A percentile compares a stretch with the other conserved stretches of the same genome.
Evolutionary conservation across 2,888 invertebrate species (phyloP).

Genomic region (Patella caerulea): DNA sequence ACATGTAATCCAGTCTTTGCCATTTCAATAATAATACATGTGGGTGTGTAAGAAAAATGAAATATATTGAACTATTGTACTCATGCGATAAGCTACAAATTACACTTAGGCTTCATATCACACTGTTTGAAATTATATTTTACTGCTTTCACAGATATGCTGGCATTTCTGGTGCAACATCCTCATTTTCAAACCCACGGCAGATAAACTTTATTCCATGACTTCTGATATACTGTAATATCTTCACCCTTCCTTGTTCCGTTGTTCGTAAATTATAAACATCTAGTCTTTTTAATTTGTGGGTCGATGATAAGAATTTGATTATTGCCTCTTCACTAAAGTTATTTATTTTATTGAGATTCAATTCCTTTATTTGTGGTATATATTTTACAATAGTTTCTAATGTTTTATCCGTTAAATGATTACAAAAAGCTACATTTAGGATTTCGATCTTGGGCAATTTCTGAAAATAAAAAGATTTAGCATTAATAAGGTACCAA

Average conservation of each 20-base stretch:
- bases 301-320: constrained; percentile 47
- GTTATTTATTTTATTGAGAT: constrained; percentile 48
- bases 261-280: constrained; percentile 55
- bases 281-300: constrained; percentile 52
- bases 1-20: no score
- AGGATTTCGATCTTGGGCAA: constrained; percentile 53
- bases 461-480: constrained; percentile 51
- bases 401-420: constrained; percentile 58
- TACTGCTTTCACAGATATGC: neutral
- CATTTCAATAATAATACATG: no score
- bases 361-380: constrained; percentile 49
- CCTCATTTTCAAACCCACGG: constrained; percentile 44
- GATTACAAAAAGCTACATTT: constrained; percentile 58
- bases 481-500: no score
- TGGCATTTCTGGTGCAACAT: constrained; percentile 41
- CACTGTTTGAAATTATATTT: no score
- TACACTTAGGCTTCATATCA: no score
- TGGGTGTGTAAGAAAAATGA: no score
- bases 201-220: constrained; percentile 48
- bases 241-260: constrained; percentile 36
- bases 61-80: no score
- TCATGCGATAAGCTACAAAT: no score
- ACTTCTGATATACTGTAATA: constrained; percentile 45
- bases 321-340: constrained; percentile 55
- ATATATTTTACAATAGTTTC: constrained; percentile 46